Base-by-base conservation (phyloP, 2,113 vertebrate species). In the Crotalus helleri region DNA sequence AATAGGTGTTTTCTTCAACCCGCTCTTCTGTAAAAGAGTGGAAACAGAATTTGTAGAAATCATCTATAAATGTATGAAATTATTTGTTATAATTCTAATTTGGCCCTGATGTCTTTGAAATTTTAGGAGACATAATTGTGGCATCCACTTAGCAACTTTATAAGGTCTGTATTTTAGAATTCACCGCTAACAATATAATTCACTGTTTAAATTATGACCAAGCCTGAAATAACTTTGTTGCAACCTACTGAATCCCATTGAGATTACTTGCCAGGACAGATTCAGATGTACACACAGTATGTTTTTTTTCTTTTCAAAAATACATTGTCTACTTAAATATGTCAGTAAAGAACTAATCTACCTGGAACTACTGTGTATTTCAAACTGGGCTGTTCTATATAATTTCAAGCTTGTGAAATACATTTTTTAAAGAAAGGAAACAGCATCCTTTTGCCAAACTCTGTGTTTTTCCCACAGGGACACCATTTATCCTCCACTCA, bases 81-180 rank as follows among this genome's bases (percentile, higher is more conserved):
- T 23, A 46, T 24, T 87, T 88, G 51, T 92, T 64, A 3, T 29
- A 61, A 87, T 46, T 94, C 94, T 64, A 74, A 0, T 94, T 93
- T 39, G 85, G 81, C 85, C 91, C 15, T 0, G 0, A 88, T 87
- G 17, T 88, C 3, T 91, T 96, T 17, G n/a, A 51, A 88, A 88
- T 74, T 95, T 85, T 85, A 94, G 21, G 33, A 94, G 61, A 46
- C 2, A 4, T 39, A 64, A 90, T 96, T 94, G 92, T 1, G 3
- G 33, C 74, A 44, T 39, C 74, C 74, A 44, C 17, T 81, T 33
- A 21, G 33, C 17, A 39, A 81, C n/a, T 39, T 81, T 81, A 19
- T 39, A 39, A 81, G n/a, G 17, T 81, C 15, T 81, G 33, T 92
- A 69, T 90, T 94, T 95, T 95, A 88, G 96, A 88, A 96, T 95